phyloP scores from a whole-genome alignment of 2,888 invertebrate species.

The Lapara coniferarum region DNA sequence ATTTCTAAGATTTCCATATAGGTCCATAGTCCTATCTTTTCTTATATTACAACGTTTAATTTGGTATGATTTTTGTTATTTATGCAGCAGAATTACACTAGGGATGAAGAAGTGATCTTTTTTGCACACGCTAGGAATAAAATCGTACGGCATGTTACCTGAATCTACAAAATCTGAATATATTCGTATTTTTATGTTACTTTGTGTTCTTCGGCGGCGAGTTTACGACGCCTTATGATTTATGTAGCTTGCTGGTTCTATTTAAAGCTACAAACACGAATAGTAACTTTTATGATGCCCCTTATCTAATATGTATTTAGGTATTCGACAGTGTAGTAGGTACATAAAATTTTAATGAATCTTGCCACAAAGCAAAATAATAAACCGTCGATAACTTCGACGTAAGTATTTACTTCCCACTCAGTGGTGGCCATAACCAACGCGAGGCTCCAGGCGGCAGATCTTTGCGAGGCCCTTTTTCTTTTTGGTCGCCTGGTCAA shows the following conservation, averaged over 20 bases:
- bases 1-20: not conserved
- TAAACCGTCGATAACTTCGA: not conserved
- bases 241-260: slow-evolving; percentile 39
- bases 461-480: no score
- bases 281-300: slow-evolving; percentile 28
- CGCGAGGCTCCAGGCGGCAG: no score
- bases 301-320: not conserved
- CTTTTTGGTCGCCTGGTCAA: no score
- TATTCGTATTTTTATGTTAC: slow-evolving; percentile 31
- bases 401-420: no score
- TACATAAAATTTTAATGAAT: slow-evolving; percentile 13
- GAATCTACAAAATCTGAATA: slow-evolving; percentile 38
- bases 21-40: not conserved
- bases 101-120: slow-evolving; percentile 28
- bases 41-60: not conserved
- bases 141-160: slow-evolving; percentile 40
- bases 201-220: slow-evolving; percentile 36
- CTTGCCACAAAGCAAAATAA: not conserved
- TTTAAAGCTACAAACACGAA: slow-evolving; percentile 41
- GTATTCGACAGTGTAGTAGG: slow-evolving; percentile 15
- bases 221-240: slow-evolving; percentile 43
- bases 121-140: slow-evolving; percentile 41
- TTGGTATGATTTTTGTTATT: not conserved
- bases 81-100: not conserved
- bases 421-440: no score